Percentiles rank a stretch among this genome's conserved stretches.
Evolutionary conservation across 1,140 invertebrate species (phyloP).

Genomic region (Eriocheir sinensis): DNA sequence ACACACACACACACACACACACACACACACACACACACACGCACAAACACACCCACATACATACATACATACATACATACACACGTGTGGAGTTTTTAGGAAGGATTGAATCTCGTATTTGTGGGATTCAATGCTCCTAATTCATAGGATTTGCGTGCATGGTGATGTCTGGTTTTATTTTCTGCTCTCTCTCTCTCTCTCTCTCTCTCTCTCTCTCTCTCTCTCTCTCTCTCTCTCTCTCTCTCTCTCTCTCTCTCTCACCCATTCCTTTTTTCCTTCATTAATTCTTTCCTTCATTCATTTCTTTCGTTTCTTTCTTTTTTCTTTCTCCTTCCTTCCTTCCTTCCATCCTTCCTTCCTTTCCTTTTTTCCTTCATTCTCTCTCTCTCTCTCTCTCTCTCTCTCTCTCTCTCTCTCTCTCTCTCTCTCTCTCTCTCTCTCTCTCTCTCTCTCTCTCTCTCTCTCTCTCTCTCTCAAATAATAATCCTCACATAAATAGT

Average conservation of each 20-base stretch:
- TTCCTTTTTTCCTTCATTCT: background rate
- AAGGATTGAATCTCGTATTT: too few relatives aligned
- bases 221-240: background rate
- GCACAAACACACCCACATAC: too few relatives aligned
- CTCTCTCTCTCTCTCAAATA: background rate
- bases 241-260: background rate
- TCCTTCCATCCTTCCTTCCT: background rate
- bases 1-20: too few relatives aligned
- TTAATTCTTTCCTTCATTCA: background rate
- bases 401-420: conserved; percentile 7
- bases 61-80: too few relatives aligned
- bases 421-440: conserved; percentile 20
- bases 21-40: too few relatives aligned
- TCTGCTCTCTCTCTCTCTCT: too few relatives aligned
- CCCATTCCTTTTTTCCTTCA: background rate
- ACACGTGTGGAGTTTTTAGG: too few relatives aligned
- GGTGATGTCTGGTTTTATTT: too few relatives aligned
- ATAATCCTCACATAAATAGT: too few relatives aligned
- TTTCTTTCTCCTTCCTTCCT: background rate
- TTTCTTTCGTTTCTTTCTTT: background rate
- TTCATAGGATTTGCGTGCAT: too few relatives aligned
- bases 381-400: background rate
- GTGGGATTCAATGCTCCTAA: too few relatives aligned
- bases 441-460: conserved; percentile 35
- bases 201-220: too few relatives aligned